Evolutionary conservation across 2,797 vertebrate genomes (phyloP).

Genomic region (Clarias laeviceps): DNA sequence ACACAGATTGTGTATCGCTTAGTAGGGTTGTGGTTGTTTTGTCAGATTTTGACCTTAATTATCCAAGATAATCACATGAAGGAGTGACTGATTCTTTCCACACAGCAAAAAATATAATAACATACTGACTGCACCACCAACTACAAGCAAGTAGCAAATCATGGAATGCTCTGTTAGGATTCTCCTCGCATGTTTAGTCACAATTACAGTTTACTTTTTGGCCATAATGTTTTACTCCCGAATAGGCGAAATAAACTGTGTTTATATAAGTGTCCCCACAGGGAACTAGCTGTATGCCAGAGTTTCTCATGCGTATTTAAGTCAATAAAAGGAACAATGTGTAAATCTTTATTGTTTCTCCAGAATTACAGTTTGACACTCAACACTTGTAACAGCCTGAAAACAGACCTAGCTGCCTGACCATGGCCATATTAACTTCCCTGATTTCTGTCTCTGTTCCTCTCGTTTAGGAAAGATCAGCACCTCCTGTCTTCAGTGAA

Average conservation of each 20-base stretch:
- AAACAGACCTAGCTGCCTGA: background rate
- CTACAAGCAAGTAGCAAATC: background rate
- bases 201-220: background rate
- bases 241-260: background rate
- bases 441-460: conserved; percentile 2
- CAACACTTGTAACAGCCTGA: background rate
- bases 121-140: conserved; percentile 3
- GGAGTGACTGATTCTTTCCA: background rate
- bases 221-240: background rate
- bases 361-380: background rate
- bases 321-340: background rate
- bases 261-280: background rate
- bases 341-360: background rate
- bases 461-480: conserved; percentile 88
- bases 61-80: conserved; percentile 8
- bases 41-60: conserved; percentile 22
- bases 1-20: background rate
- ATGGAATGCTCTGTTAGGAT: background rate
- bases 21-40: background rate
- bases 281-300: background rate
- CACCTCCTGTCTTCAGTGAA: conserved; percentile 95
- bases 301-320: background rate
- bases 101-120: conserved; percentile 1
- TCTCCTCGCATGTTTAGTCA: background rate
- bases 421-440: background rate